Evolutionary conservation across 2,797 vertebrate genomes (phyloP).

Genomic region (Sorex maritimensis): DNA sequence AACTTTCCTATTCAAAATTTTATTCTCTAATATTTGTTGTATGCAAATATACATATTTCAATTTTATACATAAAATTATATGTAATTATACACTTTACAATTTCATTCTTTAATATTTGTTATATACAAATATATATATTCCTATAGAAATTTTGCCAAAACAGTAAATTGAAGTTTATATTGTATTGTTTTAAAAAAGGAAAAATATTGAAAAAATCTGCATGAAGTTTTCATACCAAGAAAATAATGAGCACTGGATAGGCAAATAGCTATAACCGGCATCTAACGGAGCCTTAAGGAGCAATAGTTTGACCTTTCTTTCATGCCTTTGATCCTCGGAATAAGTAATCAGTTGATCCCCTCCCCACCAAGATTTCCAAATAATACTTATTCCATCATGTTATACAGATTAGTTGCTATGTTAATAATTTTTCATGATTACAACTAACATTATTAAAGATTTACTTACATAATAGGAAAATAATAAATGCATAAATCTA

Average conservation of each 20-base stretch:
- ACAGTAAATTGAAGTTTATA: not conserved
- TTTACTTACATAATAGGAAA: constrained; percentile 41
- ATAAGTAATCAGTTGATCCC: not conserved
- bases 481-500: constrained; percentile 1
- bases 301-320: not conserved
- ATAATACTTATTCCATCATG: not conserved
- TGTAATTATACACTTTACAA: no score
- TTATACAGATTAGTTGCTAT: not conserved
- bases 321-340: not conserved
- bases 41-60: not conserved
- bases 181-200: not conserved
- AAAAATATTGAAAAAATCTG: not conserved
- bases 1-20: not conserved
- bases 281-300: not conserved
- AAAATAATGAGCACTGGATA: not conserved
- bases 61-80: no score
- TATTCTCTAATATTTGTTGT: constrained; percentile 8
- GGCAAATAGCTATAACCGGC: not conserved
- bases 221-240: not conserved
- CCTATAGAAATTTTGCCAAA: constrained; percentile 38
- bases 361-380: not conserved
- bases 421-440: constrained; percentile 39
- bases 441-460: constrained; percentile 49
- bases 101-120: not conserved
- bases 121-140: not conserved